These are phyloP conservation scores for Allobates femoralis DNA, from an alignment of 2,797 vertebrate genomes.

Conservation along the genomic window DNA sequence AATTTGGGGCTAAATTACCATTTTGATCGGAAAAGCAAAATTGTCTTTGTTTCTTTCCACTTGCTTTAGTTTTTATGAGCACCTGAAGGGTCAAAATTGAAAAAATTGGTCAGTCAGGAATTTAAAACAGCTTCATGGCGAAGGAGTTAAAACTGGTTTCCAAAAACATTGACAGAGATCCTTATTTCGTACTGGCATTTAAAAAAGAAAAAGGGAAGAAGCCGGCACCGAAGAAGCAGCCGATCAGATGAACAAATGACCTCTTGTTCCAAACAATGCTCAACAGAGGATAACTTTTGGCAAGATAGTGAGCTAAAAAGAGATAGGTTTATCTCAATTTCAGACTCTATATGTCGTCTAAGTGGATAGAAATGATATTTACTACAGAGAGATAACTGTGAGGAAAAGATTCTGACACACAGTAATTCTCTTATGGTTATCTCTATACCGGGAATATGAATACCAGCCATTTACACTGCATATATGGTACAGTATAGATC, in stretches of 20 bases:
- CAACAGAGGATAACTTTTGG: slow-evolving; percentile 26
- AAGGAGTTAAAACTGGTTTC: slow-evolving; percentile 1
- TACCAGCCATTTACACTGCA: background rate
- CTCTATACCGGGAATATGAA: background rate
- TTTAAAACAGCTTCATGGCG: too few relatives aligned
- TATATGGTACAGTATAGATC: slow-evolving; percentile 14
- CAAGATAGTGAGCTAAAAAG: slow-evolving; percentile 21
- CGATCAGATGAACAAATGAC: slow-evolving; percentile 32
- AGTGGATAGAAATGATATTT: slow-evolving; percentile 31
- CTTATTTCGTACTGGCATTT: background rate
- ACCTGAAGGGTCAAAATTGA: too few relatives aligned
- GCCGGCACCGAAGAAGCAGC: background rate
- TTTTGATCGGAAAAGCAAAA: too few relatives aligned
- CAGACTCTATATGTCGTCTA: slow-evolving; percentile 22
- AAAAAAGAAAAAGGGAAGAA: background rate
- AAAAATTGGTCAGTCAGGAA: too few relatives aligned
- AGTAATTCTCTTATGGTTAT: slow-evolving; percentile 31
- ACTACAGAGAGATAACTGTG: slow-evolving; percentile 19
- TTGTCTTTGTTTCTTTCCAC: too few relatives aligned
- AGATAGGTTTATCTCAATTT: slow-evolving; percentile 23
- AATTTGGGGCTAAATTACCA: too few relatives aligned
- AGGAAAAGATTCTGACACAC: slow-evolving; percentile 5
- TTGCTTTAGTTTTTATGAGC: too few relatives aligned
- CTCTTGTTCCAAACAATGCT: slow-evolving; percentile 31
- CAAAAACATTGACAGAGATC: slow-evolving; percentile 15